phyloP scores from a whole-genome alignment of 2,888 invertebrate species.

The Thumatha senex region DNA sequence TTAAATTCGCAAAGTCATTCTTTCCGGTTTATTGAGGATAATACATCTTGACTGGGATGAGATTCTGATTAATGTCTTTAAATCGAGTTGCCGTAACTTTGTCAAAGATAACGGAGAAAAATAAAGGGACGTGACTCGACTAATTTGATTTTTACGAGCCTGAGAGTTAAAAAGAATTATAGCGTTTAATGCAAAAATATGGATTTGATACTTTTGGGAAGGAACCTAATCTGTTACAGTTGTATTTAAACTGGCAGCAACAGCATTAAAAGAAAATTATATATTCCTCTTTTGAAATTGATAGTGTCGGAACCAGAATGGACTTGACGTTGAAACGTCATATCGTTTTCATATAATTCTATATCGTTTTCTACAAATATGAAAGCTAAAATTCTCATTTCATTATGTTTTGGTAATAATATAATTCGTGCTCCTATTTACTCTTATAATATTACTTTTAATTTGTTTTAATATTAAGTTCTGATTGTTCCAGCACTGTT shows the following conservation, averaged over 20 bases:
- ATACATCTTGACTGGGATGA: slow-evolving; percentile 75
- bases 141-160: slow-evolving; percentile 68
- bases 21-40: slow-evolving; percentile 81
- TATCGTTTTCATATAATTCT: slow-evolving; percentile 45
- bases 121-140: slow-evolving; percentile 80
- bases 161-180: slow-evolving; percentile 34
- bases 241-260: slow-evolving; percentile 25
- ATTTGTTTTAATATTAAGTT: slow-evolving; percentile 6
- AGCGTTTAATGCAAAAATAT: slow-evolving; percentile 18
- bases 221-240: slow-evolving; percentile 9
- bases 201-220: slow-evolving; percentile 17
- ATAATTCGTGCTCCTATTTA: background rate
- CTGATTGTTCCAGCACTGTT: slow-evolving; percentile 34
- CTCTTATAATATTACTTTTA: background rate
- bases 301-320: slow-evolving; percentile 49
- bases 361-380: slow-evolving; percentile 51
- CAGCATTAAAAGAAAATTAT: slow-evolving; percentile 23
- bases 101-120: slow-evolving; percentile 78
- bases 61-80: slow-evolving; percentile 80
- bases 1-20: slow-evolving; percentile 81
- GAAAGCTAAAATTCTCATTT: slow-evolving; percentile 50
- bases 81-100: slow-evolving; percentile 73
- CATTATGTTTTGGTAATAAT: slow-evolving; percentile 56
- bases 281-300: slow-evolving; percentile 69
- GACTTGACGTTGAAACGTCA: slow-evolving; percentile 44